Evolutionary conservation across 2,113 vertebrate genomes (phyloP).

Genomic region (Sciurus niger): DNA sequence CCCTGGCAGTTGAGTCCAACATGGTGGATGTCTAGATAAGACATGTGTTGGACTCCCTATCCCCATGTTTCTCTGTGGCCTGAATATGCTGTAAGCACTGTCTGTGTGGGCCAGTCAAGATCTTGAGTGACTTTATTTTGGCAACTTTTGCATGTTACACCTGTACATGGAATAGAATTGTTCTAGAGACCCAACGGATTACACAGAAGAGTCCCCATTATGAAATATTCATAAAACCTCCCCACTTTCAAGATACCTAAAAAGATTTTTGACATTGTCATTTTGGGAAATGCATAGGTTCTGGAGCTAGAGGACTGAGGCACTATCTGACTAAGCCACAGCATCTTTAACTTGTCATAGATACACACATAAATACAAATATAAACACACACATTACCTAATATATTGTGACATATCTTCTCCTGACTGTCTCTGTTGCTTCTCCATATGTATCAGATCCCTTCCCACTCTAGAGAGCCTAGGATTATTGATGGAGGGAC

Average conservation of each 20-base stretch:
- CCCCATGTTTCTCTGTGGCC: not conserved
- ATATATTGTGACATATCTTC: not conserved
- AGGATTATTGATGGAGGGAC: not conserved
- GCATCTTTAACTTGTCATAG: not conserved
- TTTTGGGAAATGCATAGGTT: not conserved
- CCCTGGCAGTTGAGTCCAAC: not conserved
- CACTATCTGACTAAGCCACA: not conserved
- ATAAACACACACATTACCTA: not conserved
- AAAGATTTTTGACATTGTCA: constrained; percentile 1
- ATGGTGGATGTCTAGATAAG: not conserved
- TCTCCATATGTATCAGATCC: not conserved
- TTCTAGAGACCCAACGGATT: constrained; percentile 21
- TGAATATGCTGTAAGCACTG: not conserved
- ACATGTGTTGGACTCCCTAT: not conserved
- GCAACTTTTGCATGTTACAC: not conserved
- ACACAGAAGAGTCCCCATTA: not conserved
- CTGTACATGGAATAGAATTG: not conserved
- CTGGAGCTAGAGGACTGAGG: not conserved
- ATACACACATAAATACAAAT: not conserved
- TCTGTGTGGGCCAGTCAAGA: not conserved
- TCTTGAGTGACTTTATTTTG: not conserved
- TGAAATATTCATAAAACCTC: not conserved
- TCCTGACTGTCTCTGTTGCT: not conserved
- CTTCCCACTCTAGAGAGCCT: not conserved
- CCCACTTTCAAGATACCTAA: not conserved